These are phyloP conservation scores for Spatula versicolor DNA, from an alignment of 2,797 vertebrate genomes.

Conservation along the genomic window DNA sequence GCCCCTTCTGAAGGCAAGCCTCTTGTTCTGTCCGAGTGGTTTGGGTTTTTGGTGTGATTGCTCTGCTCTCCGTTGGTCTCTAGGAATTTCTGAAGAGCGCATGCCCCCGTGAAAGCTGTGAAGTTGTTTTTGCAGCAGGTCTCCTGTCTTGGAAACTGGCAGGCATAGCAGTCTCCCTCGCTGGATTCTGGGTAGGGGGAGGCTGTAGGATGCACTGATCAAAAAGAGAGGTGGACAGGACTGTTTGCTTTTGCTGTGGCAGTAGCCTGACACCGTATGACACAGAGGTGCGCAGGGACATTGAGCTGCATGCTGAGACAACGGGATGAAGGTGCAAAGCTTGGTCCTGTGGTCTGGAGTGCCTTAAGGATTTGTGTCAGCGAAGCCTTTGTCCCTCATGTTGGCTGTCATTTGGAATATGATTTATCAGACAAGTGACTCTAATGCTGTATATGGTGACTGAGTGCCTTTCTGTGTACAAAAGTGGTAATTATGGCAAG, in stretches of 20 bases:
- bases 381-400: background rate
- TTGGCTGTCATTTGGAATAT: constrained; percentile 4
- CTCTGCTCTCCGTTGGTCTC: background rate
- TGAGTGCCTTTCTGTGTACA: constrained; percentile 15
- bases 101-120: fast-evolving
- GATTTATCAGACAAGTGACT: constrained; percentile 27
- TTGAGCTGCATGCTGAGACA: background rate
- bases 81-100: background rate
- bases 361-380: background rate
- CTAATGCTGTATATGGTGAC: background rate
- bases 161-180: background rate
- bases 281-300: background rate
- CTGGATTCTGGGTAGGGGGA: background rate
- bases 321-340: background rate
- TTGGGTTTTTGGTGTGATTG: background rate
- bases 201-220: background rate
- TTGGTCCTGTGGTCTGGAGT: background rate
- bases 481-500: constrained; percentile 21
- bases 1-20: background rate
- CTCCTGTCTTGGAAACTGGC: background rate
- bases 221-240: background rate
- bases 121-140: background rate
- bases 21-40: background rate
- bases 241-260: background rate
- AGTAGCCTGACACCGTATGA: background rate